Evolutionary conservation across 2,888 invertebrate species (phyloP).

Genomic region (Laothoe populi): DNA sequence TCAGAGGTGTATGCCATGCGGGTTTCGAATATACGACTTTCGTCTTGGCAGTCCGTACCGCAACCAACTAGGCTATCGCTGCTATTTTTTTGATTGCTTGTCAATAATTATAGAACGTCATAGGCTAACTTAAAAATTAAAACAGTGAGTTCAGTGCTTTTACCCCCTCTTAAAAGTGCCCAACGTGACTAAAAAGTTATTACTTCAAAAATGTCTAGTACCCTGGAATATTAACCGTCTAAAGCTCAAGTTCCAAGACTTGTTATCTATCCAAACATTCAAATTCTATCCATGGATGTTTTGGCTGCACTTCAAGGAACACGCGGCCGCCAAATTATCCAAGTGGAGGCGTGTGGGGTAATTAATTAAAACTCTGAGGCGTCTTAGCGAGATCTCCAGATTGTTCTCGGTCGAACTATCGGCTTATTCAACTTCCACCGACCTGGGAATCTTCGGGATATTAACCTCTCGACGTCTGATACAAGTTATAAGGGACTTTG

Average conservation of each 20-base stretch:
- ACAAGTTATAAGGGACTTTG: constrained; percentile 28
- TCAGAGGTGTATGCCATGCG: no score
- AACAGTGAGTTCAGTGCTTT: no score
- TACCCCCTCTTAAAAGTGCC: no score
- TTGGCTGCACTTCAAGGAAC: constrained; percentile 14
- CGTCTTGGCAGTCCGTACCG: no score
- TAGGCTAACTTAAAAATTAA: no score
- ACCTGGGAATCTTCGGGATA: constrained; percentile 67
- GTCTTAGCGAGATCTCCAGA: constrained; percentile 61
- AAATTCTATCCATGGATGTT: constrained; percentile 6
- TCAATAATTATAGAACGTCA: no score
- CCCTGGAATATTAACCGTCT: background rate
- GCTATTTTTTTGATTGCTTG: no score
- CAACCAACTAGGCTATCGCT: no score
- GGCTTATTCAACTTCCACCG: constrained; percentile 63
- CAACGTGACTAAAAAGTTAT: no score
- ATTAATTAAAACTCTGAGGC: constrained; percentile 63
- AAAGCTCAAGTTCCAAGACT: background rate
- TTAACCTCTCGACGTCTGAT: constrained; percentile 48
- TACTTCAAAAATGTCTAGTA: background rate
- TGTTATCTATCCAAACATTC: background rate
- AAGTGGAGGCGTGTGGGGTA: constrained; percentile 37
- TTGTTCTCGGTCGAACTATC: constrained; percentile 66
- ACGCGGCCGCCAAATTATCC: constrained; percentile 46
- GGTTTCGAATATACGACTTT: no score